Evolutionary conservation across 2,113 vertebrate species (phyloP), one percentile per base, ranked within the genome.

Genomic region (Salvelinus fontinalis): DNA sequence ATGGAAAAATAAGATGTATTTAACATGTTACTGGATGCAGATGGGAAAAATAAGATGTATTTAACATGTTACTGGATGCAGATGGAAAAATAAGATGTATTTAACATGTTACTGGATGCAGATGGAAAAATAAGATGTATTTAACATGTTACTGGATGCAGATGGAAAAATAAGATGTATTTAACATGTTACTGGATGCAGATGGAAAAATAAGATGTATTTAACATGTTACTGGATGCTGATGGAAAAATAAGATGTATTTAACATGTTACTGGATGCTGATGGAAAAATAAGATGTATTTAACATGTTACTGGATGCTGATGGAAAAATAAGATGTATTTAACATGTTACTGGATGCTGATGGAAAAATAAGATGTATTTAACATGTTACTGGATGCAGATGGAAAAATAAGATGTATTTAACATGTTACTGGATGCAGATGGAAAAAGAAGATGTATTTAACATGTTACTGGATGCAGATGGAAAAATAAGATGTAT

Each of bases 51-150:
- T n/a, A n/a, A 16, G 51, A 16, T 8, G 2, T 0, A 34, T 34
- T 65, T 70, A 34, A 39, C 66, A 79, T 70, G 68, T 49, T 69
- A 49, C 68, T 49, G 31, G 71, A 71, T 27, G 59, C 29, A 18
- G 57, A 26, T 66, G 26, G n/a, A n/a, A n/a, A n/a, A n/a, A n/a
- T n/a, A n/a, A 16, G 51, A 16, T 8, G 2, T 0, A 34, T 34
- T 65, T 70, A 34, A 39, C 66, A 79, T 70, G 68, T 49, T 69
- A 49, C 68, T 49, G 31, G 71, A 71, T 27, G 59, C 29, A 18
- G 57, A 26, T 66, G 26, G n/a, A n/a, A n/a, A n/a, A n/a, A n/a
- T n/a, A n/a, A 16, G 51, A 16, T 8, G 2, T 0, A 34, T 34
- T 65, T 70, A 34, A 39, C 66, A 79, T 70, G 68, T 49, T 69